Conservation (phyloP, 2,797 vertebrate genomes). For the Pagetopsis macropterus region DNA sequence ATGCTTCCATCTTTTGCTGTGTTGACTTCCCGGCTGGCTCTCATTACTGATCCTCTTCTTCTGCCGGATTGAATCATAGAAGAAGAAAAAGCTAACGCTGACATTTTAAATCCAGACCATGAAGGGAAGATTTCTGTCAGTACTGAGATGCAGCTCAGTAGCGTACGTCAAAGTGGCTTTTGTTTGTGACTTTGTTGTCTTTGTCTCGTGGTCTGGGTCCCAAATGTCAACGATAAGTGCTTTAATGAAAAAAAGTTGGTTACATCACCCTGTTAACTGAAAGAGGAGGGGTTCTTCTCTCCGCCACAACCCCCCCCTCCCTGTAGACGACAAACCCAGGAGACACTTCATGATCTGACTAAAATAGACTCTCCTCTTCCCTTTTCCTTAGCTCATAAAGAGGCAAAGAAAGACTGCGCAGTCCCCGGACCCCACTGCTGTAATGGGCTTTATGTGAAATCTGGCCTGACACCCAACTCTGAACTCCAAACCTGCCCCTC, state of each 20-base stretch:
- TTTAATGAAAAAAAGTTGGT: constrained; percentile 19
- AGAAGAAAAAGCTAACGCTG: background rate
- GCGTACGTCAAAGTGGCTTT: constrained; percentile 27
- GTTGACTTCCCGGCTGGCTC: constrained; percentile 54
- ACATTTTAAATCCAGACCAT: constrained; percentile 12
- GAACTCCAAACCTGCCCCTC: constrained; percentile 50
- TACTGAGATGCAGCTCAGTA: constrained; percentile 49
- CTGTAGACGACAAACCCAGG: constrained; percentile 32
- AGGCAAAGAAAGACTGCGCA: constrained; percentile 27
- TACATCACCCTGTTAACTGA: constrained; percentile 25
- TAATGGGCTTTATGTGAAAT: constrained; percentile 60
- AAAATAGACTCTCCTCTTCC: constrained; percentile 45
- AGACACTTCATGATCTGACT: constrained; percentile 30
- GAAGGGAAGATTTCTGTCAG: constrained; percentile 27
- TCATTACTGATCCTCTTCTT: constrained; percentile 50
- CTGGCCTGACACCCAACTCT: constrained; percentile 22
- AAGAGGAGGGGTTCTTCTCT: constrained; percentile 1
- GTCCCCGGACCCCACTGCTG: constrained; percentile 47
- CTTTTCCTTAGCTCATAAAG: constrained; percentile 33
- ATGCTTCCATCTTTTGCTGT: constrained; percentile 66
- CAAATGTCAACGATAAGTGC: constrained; percentile 13
- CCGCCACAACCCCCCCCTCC: constrained; percentile 22
- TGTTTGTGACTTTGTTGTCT: constrained; percentile 42
- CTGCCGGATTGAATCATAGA: constrained; percentile 12
- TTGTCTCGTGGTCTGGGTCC: constrained; percentile 24